phyloP scores from a whole-genome alignment of 2,797 vertebrate genomes.

The Cossypha niveicapilla region DNA sequence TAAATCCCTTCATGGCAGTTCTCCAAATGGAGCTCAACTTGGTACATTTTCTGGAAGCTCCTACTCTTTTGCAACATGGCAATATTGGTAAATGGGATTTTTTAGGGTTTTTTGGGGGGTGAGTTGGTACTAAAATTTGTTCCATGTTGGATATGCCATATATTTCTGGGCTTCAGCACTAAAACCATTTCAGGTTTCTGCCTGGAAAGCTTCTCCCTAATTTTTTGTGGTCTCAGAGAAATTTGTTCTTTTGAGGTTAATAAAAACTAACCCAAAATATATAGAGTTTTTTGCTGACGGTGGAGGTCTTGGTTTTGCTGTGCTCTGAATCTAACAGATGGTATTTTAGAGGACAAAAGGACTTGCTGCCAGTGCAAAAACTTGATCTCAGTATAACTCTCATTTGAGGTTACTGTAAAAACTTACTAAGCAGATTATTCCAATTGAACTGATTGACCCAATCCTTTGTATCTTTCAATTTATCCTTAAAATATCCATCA shows the following conservation, averaged over 20 bases:
- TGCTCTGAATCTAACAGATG: constrained; percentile 20
- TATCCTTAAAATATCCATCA: not conserved
- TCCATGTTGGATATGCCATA: not conserved
- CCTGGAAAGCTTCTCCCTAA: not conserved
- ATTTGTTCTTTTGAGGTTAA: not conserved
- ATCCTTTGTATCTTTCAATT: not conserved
- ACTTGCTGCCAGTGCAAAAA: constrained; percentile 35
- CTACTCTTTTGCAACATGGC: not conserved
- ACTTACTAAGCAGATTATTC: constrained; percentile 25
- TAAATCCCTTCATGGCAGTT: not conserved
- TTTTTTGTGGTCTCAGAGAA: not conserved
- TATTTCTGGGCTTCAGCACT: not conserved
- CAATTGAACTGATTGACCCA: not conserved
- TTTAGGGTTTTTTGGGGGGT: fast-evolving
- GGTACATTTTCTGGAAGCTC: not conserved
- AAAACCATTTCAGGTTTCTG: not conserved
- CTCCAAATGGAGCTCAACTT: not conserved
- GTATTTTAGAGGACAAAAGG: constrained; percentile 19
- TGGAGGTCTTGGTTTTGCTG: not conserved
- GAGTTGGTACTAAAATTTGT: not conserved
- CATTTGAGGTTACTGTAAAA: not conserved
- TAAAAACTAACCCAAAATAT: not conserved
- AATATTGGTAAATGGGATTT: not conserved
- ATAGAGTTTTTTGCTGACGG: not conserved
- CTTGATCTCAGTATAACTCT: not conserved